These are phyloP conservation scores for Oreochromis tanganicae DNA, from an alignment of 2,113 vertebrate genomes.

Conservation along the genomic window DNA sequence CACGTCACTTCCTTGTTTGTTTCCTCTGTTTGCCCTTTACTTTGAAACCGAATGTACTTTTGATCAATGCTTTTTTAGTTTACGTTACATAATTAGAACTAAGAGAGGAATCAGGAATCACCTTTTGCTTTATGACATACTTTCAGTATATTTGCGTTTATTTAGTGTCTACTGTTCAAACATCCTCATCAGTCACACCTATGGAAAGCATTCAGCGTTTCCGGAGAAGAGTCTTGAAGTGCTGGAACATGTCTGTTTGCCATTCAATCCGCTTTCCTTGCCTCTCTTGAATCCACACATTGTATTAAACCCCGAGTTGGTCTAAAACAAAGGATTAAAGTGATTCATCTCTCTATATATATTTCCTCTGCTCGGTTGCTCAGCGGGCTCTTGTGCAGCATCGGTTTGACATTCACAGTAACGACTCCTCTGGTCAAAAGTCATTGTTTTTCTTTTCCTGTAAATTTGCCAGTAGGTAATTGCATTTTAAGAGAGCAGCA, in stretches of 20 bases:
- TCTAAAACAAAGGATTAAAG: slow-evolving; percentile 54
- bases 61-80: background rate
- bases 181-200: slow-evolving; percentile 38
- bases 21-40: background rate
- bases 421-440: slow-evolving; percentile 54
- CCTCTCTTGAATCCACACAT: slow-evolving; percentile 32
- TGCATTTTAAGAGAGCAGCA: slow-evolving; percentile 59
- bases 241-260: slow-evolving; percentile 50
- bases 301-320: slow-evolving; percentile 48
- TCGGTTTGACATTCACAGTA: slow-evolving; percentile 54
- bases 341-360: slow-evolving; percentile 56
- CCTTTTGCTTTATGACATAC: background rate
- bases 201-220: slow-evolving; percentile 42
- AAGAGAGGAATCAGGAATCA: background rate
- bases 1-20: background rate
- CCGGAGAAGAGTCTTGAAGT: slow-evolving; percentile 37
- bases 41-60: background rate
- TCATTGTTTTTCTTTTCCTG: slow-evolving; percentile 64
- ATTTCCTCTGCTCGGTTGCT: slow-evolving; percentile 42
- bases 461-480: slow-evolving; percentile 62
- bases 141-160: background rate
- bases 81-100: background rate
- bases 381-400: slow-evolving; percentile 18
- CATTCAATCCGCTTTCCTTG: slow-evolving; percentile 20
- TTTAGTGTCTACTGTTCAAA: slow-evolving; percentile 17